A percentile compares a stretch with the other conserved stretches of the same genome.
Conservation (phyloP, 1,140 invertebrate species). For the Diachasma alloeum region DNA sequence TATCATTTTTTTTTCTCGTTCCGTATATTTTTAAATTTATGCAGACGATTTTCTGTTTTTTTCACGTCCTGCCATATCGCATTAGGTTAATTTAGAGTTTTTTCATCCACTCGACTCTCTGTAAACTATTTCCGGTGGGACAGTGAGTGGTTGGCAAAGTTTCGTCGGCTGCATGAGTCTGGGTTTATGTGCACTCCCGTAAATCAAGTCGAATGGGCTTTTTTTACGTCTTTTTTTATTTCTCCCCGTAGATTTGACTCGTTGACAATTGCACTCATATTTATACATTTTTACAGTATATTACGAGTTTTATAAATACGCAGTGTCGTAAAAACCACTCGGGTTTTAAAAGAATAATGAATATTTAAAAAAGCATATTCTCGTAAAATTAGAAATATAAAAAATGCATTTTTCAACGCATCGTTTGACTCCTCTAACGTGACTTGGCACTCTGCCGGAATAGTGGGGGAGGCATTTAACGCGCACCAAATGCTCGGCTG, state of each 20-base stretch:
- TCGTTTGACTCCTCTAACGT: not conserved
- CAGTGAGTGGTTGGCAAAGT: slow-evolving; percentile 43
- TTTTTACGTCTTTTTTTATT: not conserved
- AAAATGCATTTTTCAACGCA: slow-evolving; percentile 1
- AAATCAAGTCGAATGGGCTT: slow-evolving; percentile 45
- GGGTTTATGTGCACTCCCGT: slow-evolving; percentile 47
- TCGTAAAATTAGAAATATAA: not conserved
- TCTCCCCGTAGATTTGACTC: not conserved
- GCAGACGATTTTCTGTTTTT: not conserved
- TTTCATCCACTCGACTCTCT: slow-evolving; percentile 8
- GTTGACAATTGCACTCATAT: not conserved
- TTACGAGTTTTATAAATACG: not conserved
- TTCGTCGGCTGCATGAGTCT: slow-evolving; percentile 40
- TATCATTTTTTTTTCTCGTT: not conserved
- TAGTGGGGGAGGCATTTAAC: not conserved
- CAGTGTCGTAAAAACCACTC: not conserved
- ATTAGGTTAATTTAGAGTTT: not conserved
- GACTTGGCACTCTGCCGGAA: not conserved
- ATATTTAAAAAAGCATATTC: slow-evolving; percentile 1
- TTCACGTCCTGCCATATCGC: not conserved
- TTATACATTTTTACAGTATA: not conserved
- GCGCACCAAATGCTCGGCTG: not conserved
- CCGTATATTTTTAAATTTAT: not conserved
- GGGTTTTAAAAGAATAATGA: not conserved
- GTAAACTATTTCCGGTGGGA: slow-evolving; percentile 51